These are phyloP conservation scores for Myathropa florea DNA, from an alignment of 2,888 invertebrate genomes.

Conservation along the genomic window DNA sequence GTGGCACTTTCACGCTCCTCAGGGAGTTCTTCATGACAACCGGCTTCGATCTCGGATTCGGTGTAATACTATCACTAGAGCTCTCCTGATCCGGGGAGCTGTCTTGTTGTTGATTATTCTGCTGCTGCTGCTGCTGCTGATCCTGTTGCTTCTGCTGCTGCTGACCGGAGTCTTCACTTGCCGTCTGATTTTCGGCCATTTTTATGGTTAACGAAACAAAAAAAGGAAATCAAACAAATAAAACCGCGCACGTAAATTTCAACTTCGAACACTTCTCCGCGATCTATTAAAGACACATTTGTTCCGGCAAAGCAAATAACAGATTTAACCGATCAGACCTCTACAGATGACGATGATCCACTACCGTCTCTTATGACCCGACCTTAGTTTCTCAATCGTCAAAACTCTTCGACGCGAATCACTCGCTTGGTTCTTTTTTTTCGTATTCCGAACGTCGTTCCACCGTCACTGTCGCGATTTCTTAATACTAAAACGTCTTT, in stretches of 20 bases:
- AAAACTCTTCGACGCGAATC: constrained; percentile 16
- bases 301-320: constrained; percentile 13
- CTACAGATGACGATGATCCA: background rate
- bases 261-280: background rate
- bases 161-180: constrained; percentile 80
- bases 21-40: constrained; percentile 31
- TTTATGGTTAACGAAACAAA: constrained; percentile 60
- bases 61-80: constrained; percentile 62
- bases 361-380: constrained; percentile 7
- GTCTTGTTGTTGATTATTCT: constrained; percentile 72
- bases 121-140: constrained; percentile 72
- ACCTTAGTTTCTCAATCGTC: constrained; percentile 22
- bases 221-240: background rate
- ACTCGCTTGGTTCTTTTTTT: constrained; percentile 17
- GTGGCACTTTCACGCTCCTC: constrained; percentile 69
- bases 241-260: constrained; percentile 26
- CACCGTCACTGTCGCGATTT: constrained; percentile 42
- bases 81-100: constrained; percentile 73
- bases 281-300: constrained; percentile 34
- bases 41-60: constrained; percentile 70
- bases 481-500: constrained; percentile 25
- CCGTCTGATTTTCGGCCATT: constrained; percentile 80
- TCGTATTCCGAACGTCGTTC: constrained; percentile 21
- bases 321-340: background rate
- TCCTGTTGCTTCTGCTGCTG: constrained; percentile 77